Evolutionary conservation across 2,888 invertebrate genomes (phyloP).

Genomic region (Lymantria dispar): DNA sequence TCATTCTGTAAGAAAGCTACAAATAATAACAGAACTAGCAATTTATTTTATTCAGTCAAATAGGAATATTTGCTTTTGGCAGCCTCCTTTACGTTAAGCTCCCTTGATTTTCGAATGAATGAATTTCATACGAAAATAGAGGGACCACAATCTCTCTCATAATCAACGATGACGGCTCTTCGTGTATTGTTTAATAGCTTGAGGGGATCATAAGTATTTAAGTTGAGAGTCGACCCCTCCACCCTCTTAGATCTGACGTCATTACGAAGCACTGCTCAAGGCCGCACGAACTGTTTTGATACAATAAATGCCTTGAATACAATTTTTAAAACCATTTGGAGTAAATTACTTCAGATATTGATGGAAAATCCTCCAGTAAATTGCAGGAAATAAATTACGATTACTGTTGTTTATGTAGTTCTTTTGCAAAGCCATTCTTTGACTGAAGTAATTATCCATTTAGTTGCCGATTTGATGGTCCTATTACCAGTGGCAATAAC

Average conservation of each 20-base stretch:
- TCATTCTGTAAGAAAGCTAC: neutral
- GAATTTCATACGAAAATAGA: neutral
- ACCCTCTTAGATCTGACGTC: slow-evolving; percentile 33
- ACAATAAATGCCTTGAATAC: slow-evolving; percentile 18
- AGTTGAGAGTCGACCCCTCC: slow-evolving; percentile 12
- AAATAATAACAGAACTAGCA: neutral
- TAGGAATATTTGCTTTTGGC: slow-evolving; percentile 19
- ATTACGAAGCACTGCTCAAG: slow-evolving; percentile 27
- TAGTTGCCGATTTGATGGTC: slow-evolving; percentile 19
- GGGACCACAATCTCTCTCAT: slow-evolving; percentile 4
- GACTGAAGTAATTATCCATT: slow-evolving; percentile 10
- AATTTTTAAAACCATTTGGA: slow-evolving; percentile 6
- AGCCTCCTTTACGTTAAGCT: slow-evolving; percentile 15
- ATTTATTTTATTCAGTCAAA: slow-evolving; percentile 23
- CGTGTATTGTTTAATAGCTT: slow-evolving; percentile 15
- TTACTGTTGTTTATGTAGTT: slow-evolving; percentile 2
- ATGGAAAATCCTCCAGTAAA: neutral
- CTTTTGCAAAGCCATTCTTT: neutral
- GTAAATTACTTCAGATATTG: slow-evolving; percentile 2
- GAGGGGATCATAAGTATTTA: slow-evolving; percentile 16
- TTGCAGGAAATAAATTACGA: neutral
- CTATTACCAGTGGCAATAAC: slow-evolving; percentile 35
- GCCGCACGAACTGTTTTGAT: slow-evolving; percentile 30
- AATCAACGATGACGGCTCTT: slow-evolving; percentile 24
- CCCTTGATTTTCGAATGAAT: neutral